Percentiles rank a stretch among this genome's conserved stretches.
These are phyloP conservation scores for Echiichthys vipera DNA, from an alignment of 2,797 vertebrate species.

Conservation along the genomic window DNA sequence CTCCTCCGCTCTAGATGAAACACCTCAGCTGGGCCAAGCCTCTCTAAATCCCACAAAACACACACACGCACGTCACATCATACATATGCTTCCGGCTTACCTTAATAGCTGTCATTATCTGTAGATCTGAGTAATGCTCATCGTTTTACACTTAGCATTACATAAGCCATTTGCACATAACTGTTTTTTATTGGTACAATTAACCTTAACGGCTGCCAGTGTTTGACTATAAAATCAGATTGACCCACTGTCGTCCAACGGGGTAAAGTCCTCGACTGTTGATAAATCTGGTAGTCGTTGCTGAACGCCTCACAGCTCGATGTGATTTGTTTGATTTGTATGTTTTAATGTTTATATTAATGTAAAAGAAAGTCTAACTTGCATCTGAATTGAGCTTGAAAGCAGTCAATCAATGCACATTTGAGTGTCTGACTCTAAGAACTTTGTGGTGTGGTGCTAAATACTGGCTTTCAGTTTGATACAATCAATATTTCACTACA, in stretches of 20 bases:
- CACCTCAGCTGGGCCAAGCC: slow-evolving; percentile 11
- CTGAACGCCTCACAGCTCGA: not conserved
- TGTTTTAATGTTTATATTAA: not conserved
- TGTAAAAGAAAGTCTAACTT: not conserved
- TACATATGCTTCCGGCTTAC: not conserved
- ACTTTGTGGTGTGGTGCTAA: not conserved
- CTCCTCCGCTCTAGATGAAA: slow-evolving; percentile 23
- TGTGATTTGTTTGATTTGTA: not conserved
- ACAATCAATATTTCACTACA: not conserved
- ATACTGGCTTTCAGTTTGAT: not conserved
- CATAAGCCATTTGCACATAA: slow-evolving; percentile 42
- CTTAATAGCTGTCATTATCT: slow-evolving; percentile 37
- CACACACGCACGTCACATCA: not conserved
- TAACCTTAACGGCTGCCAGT: slow-evolving; percentile 29
- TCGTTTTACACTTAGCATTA: slow-evolving; percentile 54
- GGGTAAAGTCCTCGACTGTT: slow-evolving; percentile 44
- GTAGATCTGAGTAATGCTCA: slow-evolving; percentile 39
- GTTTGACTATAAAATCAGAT: slow-evolving; percentile 42
- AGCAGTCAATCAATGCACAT: not conserved
- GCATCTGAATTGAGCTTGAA: not conserved
- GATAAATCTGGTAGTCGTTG: not conserved
- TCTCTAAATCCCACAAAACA: slow-evolving; percentile 1
- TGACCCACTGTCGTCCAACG: slow-evolving; percentile 35
- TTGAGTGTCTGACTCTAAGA: not conserved
- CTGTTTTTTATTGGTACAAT: slow-evolving; percentile 44